These are phyloP conservation scores for Porphyrio hochstetteri DNA, from an alignment of 2,113 vertebrate genomes.

Conservation along the genomic window DNA sequence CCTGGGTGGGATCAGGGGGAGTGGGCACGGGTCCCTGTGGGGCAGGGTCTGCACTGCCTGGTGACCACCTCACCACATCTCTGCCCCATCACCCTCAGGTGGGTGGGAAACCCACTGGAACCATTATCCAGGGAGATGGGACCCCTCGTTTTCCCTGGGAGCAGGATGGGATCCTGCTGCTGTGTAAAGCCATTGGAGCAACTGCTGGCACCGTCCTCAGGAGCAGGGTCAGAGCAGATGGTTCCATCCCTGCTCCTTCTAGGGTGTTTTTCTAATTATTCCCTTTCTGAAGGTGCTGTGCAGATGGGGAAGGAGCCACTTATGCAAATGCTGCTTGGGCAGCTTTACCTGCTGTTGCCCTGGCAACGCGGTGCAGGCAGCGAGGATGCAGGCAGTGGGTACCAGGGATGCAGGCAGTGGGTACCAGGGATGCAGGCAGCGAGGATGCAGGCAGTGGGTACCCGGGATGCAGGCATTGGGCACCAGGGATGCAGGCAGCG, in stretches of 20 bases:
- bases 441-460: neutral
- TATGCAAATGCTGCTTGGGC: neutral
- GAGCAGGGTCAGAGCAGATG: neutral
- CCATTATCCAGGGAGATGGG: rapidly evolving
- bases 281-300: neutral
- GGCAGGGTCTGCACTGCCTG: neutral
- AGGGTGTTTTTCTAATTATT: neutral
- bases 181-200: neutral
- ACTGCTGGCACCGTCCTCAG: rapidly evolving
- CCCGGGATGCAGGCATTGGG: neutral
- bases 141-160: neutral
- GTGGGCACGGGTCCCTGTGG: rapidly evolving
- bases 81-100: too few relatives aligned
- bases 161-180: neutral
- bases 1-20: neutral
- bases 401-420: neutral
- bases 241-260: neutral
- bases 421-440: neutral
- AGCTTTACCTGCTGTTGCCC: neutral
- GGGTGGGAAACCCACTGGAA: neutral
- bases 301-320: neutral
- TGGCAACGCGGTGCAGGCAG: rapidly evolving
- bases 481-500: neutral
- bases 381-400: neutral
- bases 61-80: too few relatives aligned